Base-by-base conservation (phyloP, 2,888 invertebrate genomes). In the Dichetophora obliterata region DNA sequence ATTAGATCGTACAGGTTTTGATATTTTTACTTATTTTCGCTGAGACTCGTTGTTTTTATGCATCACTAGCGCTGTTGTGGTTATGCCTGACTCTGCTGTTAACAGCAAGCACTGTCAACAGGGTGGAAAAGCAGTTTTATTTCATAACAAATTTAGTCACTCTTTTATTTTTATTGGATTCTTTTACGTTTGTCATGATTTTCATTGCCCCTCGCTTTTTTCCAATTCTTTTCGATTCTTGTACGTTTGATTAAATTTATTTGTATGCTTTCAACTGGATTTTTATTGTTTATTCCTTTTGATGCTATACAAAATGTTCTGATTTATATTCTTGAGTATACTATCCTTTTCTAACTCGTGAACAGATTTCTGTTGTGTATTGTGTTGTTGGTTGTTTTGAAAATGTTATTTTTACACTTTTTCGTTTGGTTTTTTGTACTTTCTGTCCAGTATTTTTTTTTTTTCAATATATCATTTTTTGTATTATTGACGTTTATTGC, bases 201-300 rank as follows among this genome's bases (percentile, higher is more conserved):
- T 8, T 27, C 14, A 11, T 9, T 59, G 11, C 27, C 27, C 59
- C 27, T 48, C 24, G 48, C 27, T 24, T 24, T 14, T 27, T 14
- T 48, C 16, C 22, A 22, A 19, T 66, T 59, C 54, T 27, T 16
- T 19, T 9, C 11, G 4, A 19, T 16, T 74, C 16, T 50, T 63
- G 48, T 24, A 5, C 16, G 27, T 16, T 37, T 37, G 31, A n/a
- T 77, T 65, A 50, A 52, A 8, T 24, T 22, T 14, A 27, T 16
- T 27, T 48, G 27, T 63, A n/a, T 63, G 27, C 43, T 77, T 75
- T 75, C 50, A 63, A 78, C 31, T 75, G 77, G 73, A 76, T 72
- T 57, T 76, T 76, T 76, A 76, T 76, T 78, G 72, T 73, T 73
- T 68, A 75, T 48, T 75, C 50, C 43, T 52, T 48, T 34, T n/a